These are phyloP conservation scores for Heliconius charithonia DNA, from an alignment of 2,888 invertebrate genomes.

Conservation along the genomic window DNA sequence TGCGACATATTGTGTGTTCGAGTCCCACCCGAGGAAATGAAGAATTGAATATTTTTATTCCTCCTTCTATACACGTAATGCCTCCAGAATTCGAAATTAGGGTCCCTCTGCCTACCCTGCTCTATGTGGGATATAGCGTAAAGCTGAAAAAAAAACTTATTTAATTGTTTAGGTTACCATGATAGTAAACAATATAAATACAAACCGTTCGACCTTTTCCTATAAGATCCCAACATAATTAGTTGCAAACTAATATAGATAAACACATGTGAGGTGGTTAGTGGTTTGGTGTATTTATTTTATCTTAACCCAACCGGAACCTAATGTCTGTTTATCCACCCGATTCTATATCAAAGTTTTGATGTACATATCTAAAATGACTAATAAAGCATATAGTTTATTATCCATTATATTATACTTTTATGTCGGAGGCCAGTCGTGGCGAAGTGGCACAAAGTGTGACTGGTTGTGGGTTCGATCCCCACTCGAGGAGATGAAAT, in stretches of 20 bases:
- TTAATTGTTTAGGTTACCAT: not conserved
- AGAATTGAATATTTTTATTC: too few relatives aligned
- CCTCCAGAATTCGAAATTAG: too few relatives aligned
- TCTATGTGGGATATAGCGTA: too few relatives aligned
- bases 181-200: not conserved
- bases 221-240: not conserved
- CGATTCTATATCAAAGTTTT: not conserved
- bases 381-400: not conserved
- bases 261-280: not conserved
- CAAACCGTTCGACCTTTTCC: not conserved
- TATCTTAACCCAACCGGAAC: conserved; percentile 3
- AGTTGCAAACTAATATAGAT: not conserved
- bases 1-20: too few relatives aligned
- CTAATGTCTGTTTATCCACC: conserved; percentile 1
- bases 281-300: conserved; percentile 6
- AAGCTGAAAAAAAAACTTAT: not conserved
- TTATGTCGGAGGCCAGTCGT: too few relatives aligned
- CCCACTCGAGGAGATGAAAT: too few relatives aligned
- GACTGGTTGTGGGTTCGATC: too few relatives aligned
- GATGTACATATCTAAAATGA: not conserved
- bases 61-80: too few relatives aligned
- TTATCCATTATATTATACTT: not conserved
- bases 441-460: too few relatives aligned
- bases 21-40: too few relatives aligned
- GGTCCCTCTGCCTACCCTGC: too few relatives aligned